Percentiles rank a stretch among this genome's conserved stretches.
Conservation (phyloP, 2,797 vertebrate species). For the Tiaroga cobitis region DNA sequence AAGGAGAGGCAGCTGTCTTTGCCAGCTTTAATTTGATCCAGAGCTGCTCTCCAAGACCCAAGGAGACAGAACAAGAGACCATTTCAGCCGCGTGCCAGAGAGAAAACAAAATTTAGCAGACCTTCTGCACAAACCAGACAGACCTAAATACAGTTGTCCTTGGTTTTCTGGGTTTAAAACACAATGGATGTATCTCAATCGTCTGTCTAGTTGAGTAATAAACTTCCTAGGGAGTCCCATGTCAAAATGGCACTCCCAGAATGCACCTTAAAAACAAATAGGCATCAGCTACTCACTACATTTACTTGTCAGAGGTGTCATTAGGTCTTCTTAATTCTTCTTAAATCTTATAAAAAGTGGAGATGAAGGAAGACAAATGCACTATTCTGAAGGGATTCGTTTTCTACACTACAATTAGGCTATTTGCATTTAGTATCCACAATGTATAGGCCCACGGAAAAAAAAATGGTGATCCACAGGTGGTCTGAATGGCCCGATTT, state of each 20-base stretch:
- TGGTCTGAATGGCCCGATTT: slow-evolving; percentile 30
- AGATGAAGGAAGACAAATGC: neutral
- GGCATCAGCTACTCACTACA: too few species aligned
- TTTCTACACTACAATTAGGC: neutral
- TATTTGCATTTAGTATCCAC: neutral
- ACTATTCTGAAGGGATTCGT: neutral
- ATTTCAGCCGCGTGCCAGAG: slow-evolving; percentile 46
- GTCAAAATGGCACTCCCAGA: neutral
- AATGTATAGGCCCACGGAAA: neutral
- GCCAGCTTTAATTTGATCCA: slow-evolving; percentile 76
- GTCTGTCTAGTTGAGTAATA: neutral
- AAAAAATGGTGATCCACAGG: slow-evolving; percentile 10
- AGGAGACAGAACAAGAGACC: slow-evolving; percentile 29
- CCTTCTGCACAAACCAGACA: slow-evolving; percentile 20
- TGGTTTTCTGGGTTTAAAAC: neutral
- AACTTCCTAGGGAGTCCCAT: neutral
- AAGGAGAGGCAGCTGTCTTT: slow-evolving; percentile 70
- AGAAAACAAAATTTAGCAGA: slow-evolving; percentile 16
- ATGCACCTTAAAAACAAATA: neutral
- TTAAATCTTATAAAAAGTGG: neutral
- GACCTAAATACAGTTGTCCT: slow-evolving; percentile 33
- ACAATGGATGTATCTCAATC: slow-evolving; percentile 4
- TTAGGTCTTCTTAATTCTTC: neutral
- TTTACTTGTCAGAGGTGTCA: neutral
- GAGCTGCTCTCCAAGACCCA: slow-evolving; percentile 63